phyloP scores from a whole-genome alignment of 2,888 invertebrate species.

The Onthophagus sagittarius region DNA sequence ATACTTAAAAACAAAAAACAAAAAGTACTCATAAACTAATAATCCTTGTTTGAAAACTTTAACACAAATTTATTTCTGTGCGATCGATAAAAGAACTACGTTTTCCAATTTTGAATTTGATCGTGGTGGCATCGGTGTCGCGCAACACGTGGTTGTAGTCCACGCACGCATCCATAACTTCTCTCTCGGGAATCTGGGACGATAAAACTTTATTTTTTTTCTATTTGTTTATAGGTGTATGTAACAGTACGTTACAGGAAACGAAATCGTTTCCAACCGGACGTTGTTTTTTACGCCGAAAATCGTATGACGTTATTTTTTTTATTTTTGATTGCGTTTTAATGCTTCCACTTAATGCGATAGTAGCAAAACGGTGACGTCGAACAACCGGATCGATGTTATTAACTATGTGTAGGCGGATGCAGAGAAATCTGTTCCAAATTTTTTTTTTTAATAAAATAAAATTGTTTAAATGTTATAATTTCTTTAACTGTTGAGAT shows the following conservation, averaged over 20 bases:
- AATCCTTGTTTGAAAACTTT: background rate
- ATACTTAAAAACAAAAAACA: no score
- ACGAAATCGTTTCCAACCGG: background rate
- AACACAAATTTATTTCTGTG: constrained; percentile 28
- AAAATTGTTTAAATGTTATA: no score
- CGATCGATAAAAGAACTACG: constrained; percentile 36
- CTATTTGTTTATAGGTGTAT: background rate
- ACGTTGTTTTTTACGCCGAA: background rate
- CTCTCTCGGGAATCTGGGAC: background rate
- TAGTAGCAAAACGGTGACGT: background rate
- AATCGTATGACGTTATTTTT: background rate
- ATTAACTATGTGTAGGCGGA: background rate
- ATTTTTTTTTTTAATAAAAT: no score
- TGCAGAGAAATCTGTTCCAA: background rate
- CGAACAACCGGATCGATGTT: background rate
- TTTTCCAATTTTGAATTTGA: constrained; percentile 31
- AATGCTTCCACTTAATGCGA: background rate
- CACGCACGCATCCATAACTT: background rate
- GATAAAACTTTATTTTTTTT: background rate
- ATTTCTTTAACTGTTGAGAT: no score
- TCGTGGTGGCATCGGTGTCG: constrained; percentile 20
- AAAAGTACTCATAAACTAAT: background rate
- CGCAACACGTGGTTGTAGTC: constrained; percentile 37
- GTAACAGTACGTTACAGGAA: background rate
- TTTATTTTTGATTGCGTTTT: background rate